A percentile compares a stretch with the other conserved stretches of the same genome.
Evolutionary conservation across 2,888 invertebrate genomes (phyloP).

Genomic region (Danaus chrysippus): DNA sequence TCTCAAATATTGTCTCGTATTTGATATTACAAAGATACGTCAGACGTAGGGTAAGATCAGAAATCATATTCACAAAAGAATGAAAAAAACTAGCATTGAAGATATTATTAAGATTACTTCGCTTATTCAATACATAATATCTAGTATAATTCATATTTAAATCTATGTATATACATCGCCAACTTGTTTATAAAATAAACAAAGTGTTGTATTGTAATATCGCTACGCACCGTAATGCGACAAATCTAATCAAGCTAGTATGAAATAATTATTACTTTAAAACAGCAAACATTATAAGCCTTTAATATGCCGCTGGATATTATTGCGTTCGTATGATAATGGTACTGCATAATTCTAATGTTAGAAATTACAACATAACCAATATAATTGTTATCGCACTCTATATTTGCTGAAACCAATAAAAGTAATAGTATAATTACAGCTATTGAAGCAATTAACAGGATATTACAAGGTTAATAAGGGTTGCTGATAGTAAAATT

Average conservation of each 20-base stretch:
- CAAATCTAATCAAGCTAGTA: constrained; percentile 29
- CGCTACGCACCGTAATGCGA: constrained; percentile 22
- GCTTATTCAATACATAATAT: too few species aligned
- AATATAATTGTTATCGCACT: constrained; percentile 55
- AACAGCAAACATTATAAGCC: constrained; percentile 31
- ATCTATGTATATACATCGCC: constrained; percentile 1
- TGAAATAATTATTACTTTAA: constrained; percentile 33
- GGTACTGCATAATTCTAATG: constrained; percentile 24
- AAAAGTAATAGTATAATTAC: constrained; percentile 48
- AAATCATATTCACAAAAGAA: background rate
- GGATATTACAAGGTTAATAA: constrained; percentile 48
- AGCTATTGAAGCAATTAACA: constrained; percentile 40
- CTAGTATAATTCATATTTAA: constrained; percentile 8
- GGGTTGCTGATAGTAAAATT: constrained; percentile 38
- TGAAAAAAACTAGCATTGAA: too few species aligned
- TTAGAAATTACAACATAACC: constrained; percentile 54
- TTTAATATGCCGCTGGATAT: constrained; percentile 25
- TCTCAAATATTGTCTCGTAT: constrained; percentile 12
- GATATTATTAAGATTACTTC: too few species aligned
- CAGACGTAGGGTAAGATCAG: too few species aligned
- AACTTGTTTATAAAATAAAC: constrained; percentile 17
- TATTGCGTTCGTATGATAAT: constrained; percentile 23
- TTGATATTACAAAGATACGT: constrained; percentile 7
- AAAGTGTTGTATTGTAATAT: constrained; percentile 23
- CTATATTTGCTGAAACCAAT: constrained; percentile 46